These are phyloP conservation scores for Rhinatrema bivittatum DNA, from an alignment of 2,797 vertebrate genomes.

Conservation along the genomic window DNA sequence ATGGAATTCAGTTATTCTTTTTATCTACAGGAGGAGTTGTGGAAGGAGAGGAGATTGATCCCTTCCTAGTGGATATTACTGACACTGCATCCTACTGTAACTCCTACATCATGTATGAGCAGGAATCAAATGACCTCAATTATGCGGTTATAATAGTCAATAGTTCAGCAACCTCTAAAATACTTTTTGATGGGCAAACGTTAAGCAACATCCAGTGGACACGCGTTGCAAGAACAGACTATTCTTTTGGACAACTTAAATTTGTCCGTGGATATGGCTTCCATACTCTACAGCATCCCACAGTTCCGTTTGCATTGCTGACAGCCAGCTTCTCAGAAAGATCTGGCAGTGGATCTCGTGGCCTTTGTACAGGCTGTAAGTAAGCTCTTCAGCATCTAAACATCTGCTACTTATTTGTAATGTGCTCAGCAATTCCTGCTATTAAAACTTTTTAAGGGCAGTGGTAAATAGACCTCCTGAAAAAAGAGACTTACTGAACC, in stretches of 20 bases:
- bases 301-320: constrained; percentile 47
- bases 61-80: constrained; percentile 52
- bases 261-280: background rate
- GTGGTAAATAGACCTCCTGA: no score
- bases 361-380: constrained; percentile 27
- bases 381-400: no score
- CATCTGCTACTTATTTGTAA: no score
- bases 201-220: constrained; percentile 37
- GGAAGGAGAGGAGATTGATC: constrained; percentile 11
- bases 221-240: constrained; percentile 42
- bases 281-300: constrained; percentile 28
- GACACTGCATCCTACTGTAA: constrained; percentile 45
- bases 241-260: constrained; percentile 51
- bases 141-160: constrained; percentile 47
- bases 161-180: constrained; percentile 1
- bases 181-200: constrained; percentile 34
- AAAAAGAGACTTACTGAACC: no score
- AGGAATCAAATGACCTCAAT: constrained; percentile 35
- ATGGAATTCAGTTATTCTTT: constrained; percentile 57
- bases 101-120: constrained; percentile 42
- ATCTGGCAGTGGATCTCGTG: constrained; percentile 49
- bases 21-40: constrained; percentile 47
- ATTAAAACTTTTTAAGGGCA: no score
- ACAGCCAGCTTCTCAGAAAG: constrained; percentile 39
- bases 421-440: no score